These are phyloP conservation scores for Sylvia borin DNA, from an alignment of 2,797 vertebrate species.

Conservation along the genomic window DNA sequence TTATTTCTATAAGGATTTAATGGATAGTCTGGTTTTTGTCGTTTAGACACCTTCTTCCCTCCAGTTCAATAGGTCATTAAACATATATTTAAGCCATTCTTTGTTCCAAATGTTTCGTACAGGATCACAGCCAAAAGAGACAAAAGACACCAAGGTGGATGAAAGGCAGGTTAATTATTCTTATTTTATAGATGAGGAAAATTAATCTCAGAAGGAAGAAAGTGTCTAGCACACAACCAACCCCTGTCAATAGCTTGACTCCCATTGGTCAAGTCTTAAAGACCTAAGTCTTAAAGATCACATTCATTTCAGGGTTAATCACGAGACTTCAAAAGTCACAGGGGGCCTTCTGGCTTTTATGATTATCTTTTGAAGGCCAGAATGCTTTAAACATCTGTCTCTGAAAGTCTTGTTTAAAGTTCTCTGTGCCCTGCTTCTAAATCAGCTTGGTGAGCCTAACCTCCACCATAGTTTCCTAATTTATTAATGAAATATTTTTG, in stretches of 20 bases:
- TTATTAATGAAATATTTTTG: background rate
- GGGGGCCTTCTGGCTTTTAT: background rate
- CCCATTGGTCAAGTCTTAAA: background rate
- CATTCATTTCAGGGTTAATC: background rate
- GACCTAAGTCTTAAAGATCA: background rate
- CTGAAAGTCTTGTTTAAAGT: background rate
- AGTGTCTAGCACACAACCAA: background rate
- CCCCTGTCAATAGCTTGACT: background rate
- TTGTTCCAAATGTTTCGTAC: background rate
- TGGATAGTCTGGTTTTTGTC: background rate
- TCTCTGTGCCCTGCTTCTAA: background rate
- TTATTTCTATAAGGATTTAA: background rate
- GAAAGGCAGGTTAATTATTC: slow-evolving; percentile 38
- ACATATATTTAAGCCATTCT: background rate
- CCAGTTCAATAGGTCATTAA: slow-evolving; percentile 43
- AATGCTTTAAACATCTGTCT: background rate
- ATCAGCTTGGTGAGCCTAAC: background rate
- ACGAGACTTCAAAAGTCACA: background rate
- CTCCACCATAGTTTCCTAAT: background rate
- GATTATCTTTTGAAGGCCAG: background rate
- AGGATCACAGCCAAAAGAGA: slow-evolving; percentile 18
- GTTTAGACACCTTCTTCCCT: background rate
- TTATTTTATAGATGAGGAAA: slow-evolving; percentile 14
- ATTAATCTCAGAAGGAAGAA: background rate
- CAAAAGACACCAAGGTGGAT: slow-evolving; percentile 11